These are phyloP conservation scores for Nephotettix cincticeps DNA, from an alignment of 1,140 invertebrate genomes.

Conservation along the genomic window DNA sequence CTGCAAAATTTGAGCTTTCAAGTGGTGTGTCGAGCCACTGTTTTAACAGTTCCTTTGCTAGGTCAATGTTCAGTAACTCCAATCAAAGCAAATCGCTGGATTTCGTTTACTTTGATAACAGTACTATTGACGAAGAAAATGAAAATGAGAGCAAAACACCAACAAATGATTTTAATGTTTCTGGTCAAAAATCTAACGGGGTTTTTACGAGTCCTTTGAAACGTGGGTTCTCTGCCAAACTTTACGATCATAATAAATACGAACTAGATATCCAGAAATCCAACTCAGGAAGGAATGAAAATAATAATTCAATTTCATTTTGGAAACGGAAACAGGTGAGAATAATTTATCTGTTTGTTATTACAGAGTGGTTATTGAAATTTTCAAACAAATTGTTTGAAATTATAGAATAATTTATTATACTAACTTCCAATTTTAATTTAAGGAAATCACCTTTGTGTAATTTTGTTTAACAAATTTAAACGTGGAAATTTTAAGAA, in stretches of 20 bases:
- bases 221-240: conserved; percentile 19
- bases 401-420: neutral
- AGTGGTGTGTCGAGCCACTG: conserved; percentile 47
- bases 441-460: no score
- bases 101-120: conserved; percentile 43
- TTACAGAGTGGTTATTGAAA: neutral
- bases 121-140: conserved; percentile 38
- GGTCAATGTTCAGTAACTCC: conserved; percentile 46
- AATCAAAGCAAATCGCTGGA: conserved; percentile 49
- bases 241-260: conserved; percentile 23
- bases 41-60: conserved; percentile 53
- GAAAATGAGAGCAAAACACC: conserved; percentile 15
- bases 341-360: neutral
- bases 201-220: conserved; percentile 20
- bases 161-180: conserved; percentile 11
- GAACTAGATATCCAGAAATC: conserved; percentile 22
- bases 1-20: conserved; percentile 47
- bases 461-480: no score
- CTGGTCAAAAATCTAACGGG: neutral
- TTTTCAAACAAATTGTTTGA: neutral
- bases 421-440: no score
- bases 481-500: no score
- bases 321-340: conserved; percentile 38
- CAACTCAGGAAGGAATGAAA: conserved; percentile 19
- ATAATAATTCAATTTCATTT: conserved; percentile 33